A percentile compares a stretch with the other conserved stretches of the same genome.
These are phyloP conservation scores for Neomonachus schauinslandi DNA, from an alignment of 2,113 vertebrate species.

Conservation along the genomic window DNA sequence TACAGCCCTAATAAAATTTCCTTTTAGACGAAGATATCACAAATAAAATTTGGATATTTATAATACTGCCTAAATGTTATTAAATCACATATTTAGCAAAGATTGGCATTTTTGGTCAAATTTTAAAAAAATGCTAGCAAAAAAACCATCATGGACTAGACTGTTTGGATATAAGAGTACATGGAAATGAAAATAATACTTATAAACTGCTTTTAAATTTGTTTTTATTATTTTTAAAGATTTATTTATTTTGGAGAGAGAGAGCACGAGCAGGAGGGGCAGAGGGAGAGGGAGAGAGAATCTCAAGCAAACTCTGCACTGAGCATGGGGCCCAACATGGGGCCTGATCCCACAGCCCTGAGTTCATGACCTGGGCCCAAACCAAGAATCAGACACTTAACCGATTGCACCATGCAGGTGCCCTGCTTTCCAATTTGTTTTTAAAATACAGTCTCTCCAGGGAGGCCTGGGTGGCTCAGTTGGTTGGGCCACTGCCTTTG, in stretches of 20 bases:
- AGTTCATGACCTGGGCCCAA: neutral
- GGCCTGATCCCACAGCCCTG: neutral
- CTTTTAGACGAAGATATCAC: constrained; percentile 27
- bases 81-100: constrained; percentile 12
- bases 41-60: constrained; percentile 38
- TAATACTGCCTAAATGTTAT: constrained; percentile 32
- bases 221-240: neutral
- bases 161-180: neutral
- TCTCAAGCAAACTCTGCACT: neutral
- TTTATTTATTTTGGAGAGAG: neutral
- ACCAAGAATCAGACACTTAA: neutral
- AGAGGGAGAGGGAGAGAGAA: neutral
- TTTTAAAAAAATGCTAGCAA: neutral
- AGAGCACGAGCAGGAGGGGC: neutral
- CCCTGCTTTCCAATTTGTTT: neutral
- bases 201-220: neutral
- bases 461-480: too few relatives aligned
- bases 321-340: neutral
- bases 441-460: neutral
- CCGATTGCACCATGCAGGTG: neutral
- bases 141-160: neutral
- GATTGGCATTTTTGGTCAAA: constrained; percentile 21
- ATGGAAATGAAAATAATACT: constrained; percentile 40
- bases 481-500: too few relatives aligned
- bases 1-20: constrained; percentile 57